These are phyloP conservation scores for Fopius arisanus DNA, from an alignment of 1,140 invertebrate species.

Conservation along the genomic window DNA sequence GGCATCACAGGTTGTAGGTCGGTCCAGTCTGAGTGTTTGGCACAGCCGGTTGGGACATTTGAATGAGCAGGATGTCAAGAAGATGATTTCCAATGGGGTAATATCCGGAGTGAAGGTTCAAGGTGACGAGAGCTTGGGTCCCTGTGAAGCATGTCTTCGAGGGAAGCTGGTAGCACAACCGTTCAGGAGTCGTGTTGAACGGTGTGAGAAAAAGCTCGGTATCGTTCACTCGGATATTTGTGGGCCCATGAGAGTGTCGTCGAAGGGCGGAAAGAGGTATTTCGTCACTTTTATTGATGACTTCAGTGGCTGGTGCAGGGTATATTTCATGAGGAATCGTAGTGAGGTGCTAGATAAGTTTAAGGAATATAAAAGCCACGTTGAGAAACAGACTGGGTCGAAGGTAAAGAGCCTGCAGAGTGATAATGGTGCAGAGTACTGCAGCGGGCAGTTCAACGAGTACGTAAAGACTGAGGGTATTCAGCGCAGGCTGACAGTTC, in stretches of 20 bases:
- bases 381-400: conserved; percentile 49
- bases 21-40: neutral
- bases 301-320: neutral
- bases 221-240: conserved; percentile 44
- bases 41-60: neutral
- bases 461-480: conserved; percentile 48
- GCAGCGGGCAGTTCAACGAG: conserved; percentile 42
- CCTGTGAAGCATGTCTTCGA: neutral
- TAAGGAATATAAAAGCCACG: conserved; percentile 46
- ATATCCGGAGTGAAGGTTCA: neutral
- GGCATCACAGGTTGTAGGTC: neutral
- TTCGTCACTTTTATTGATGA: neutral
- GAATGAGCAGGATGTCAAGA: neutral
- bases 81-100: neutral
- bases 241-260: conserved; percentile 35
- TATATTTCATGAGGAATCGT: conserved; percentile 22
- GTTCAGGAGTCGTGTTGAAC: neutral
- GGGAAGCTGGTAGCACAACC: neutral
- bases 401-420: conserved; percentile 45
- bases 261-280: neutral
- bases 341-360: conserved; percentile 46
- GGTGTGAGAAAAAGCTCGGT: conserved; percentile 38
- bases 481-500: conserved; percentile 46
- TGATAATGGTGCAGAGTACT: conserved; percentile 55
- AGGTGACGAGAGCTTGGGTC: neutral